phyloP scores from a whole-genome alignment of 2,113 vertebrate genomes.

The Takifugu bimaculatus region DNA sequence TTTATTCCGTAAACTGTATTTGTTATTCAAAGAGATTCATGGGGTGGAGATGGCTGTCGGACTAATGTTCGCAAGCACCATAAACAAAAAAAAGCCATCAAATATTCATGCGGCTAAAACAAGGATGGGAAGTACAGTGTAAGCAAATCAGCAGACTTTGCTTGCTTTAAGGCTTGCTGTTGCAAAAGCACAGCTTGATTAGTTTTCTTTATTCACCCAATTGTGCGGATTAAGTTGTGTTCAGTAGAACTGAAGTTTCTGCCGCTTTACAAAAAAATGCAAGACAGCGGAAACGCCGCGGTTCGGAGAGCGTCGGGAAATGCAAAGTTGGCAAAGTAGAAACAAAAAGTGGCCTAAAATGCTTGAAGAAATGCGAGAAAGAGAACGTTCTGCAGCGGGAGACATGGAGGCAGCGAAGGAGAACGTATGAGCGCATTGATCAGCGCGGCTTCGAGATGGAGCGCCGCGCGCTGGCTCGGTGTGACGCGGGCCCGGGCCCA shows the following conservation, averaged over 20 bases:
- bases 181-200: conserved; percentile 45
- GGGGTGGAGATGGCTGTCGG: conserved; percentile 38
- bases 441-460: conserved; percentile 58
- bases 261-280: conserved; percentile 17
- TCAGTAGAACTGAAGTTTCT: conserved; percentile 41
- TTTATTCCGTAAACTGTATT: conserved; percentile 45
- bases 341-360: conserved; percentile 54
- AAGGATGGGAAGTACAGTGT: conserved; percentile 55
- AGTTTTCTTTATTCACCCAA: conserved; percentile 50
- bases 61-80: conserved; percentile 58
- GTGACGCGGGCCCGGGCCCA: conserved; percentile 55
- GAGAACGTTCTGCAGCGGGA: conserved; percentile 23
- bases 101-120: conserved; percentile 65
- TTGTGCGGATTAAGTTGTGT: conserved; percentile 53
- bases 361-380: conserved; percentile 36
- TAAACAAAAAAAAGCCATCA: conserved; percentile 62
- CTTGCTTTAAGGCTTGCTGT: conserved; percentile 49
- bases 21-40: conserved; percentile 57
- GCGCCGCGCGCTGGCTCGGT: conserved; percentile 44
- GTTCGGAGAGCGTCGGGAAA: conserved; percentile 40
- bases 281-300: conserved; percentile 15
- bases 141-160: conserved; percentile 60
- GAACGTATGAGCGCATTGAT: conserved; percentile 62
- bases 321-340: conserved; percentile 48
- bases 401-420: conserved; percentile 34